Base-by-base conservation (phyloP, 1,140 invertebrate species). In the Zophobas atratus region DNA sequence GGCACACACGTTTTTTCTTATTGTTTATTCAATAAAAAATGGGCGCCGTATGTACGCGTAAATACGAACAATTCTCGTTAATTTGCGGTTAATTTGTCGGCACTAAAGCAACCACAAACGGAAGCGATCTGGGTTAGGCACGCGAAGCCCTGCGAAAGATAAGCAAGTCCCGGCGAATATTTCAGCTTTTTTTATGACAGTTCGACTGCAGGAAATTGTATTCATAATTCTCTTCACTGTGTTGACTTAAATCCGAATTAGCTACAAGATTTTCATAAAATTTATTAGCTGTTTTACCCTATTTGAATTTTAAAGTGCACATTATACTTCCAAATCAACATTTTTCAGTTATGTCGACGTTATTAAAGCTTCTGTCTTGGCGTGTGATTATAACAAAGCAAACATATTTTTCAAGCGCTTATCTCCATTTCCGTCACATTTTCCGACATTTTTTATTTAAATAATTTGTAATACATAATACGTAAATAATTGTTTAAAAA, bases 201-300 rank as follows among this genome's bases (percentile, higher is more conserved):
- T 34, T 57, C 32, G 48, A 57, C 55, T 63, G 39, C 77, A 71
- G 77, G 77, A 79, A 79, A 79, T 79, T 71, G 77, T 71, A 79
- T 79, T 79, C 77, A 79, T 79, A 79, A 79, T 79, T 79, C 77
- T 49, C 60, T 33, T 70, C 77, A 74, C 35, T 53, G 77, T 76
- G 71, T 76, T 53, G 51, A 55, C 73, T 71, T 60, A 67, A 76
- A 74, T 78, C 71, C 38, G 77, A 78, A 78, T 78, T 49, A 73
- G 71, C 71, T 33, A 53, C 51, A 79, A 75, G 63, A 75, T 76
- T 75, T 76, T 76, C 77, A 76, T 71, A 70, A 79, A 76, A 76
- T 70, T 76, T 79, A 79, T 79, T 76, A 76, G 77, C 71, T 51
- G 70, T 78, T 77, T 73, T 77, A 48, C 57, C 39, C 20, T 32